Evolutionary conservation across 1,140 invertebrate species (phyloP).

Genomic region (Mya arenaria): DNA sequence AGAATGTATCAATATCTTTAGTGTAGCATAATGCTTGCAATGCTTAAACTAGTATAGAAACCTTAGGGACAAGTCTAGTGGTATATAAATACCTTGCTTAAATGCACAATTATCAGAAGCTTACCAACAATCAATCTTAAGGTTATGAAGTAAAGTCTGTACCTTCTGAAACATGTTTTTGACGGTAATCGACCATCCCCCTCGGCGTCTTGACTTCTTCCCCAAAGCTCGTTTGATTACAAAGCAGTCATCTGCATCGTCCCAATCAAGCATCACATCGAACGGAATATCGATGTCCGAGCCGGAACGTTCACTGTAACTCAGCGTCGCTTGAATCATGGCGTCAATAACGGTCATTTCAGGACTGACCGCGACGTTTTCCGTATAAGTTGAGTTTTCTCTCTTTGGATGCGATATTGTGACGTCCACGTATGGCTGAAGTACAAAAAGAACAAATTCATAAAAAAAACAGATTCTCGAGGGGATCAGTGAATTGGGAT

Average conservation of each 20-base stretch:
- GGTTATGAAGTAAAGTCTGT: not conserved
- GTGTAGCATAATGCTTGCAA: not conserved
- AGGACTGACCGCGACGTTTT: too few relatives aligned
- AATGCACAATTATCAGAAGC: not conserved
- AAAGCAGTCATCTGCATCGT: not conserved
- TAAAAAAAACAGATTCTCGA: too few relatives aligned
- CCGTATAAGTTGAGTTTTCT: too few relatives aligned
- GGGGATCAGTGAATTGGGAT: too few relatives aligned
- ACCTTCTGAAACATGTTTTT: not conserved
- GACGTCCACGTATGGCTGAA: too few relatives aligned
- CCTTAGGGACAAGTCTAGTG: not conserved
- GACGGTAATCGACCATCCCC: slow-evolving; percentile 1
- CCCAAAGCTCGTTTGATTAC: not conserved
- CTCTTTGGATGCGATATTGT: too few relatives aligned
- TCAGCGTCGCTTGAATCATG: too few relatives aligned
- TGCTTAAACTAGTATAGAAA: not conserved
- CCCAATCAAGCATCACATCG: not conserved
- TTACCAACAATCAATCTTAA: not conserved
- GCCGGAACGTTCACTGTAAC: too few relatives aligned
- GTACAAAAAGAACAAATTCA: too few relatives aligned
- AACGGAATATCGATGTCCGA: not conserved
- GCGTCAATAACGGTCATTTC: too few relatives aligned
- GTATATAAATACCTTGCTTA: too few relatives aligned
- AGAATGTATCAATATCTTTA: not conserved
- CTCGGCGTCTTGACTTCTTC: not conserved